Evolutionary conservation across 1,140 invertebrate species (phyloP).

Genomic region (Drosophila albomicans): DNA sequence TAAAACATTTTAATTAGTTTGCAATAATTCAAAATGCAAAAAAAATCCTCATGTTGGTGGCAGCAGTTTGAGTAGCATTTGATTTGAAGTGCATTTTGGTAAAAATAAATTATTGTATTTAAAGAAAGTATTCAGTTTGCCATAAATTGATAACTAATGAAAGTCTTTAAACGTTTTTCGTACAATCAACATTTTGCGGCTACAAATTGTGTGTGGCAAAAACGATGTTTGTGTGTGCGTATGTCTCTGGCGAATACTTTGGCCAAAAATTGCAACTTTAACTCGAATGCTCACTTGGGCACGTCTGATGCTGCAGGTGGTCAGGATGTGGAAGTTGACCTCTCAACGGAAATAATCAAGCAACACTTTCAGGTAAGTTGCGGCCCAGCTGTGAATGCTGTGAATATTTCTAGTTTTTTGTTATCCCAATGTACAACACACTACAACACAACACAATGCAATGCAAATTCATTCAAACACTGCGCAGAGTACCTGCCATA

Average conservation of each 20-base stretch:
- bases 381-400: slow-evolving; percentile 18
- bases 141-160: slow-evolving; percentile 72
- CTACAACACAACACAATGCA: slow-evolving; percentile 3
- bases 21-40: slow-evolving; percentile 12
- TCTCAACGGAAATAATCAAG: slow-evolving; percentile 85
- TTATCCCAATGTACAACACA: slow-evolving; percentile 14
- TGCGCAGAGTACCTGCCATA: slow-evolving; percentile 90
- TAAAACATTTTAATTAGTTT: slow-evolving; percentile 57
- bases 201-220: slow-evolving; percentile 35
- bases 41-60: slow-evolving; percentile 29
- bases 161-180: slow-evolving; percentile 67
- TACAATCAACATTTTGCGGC: slow-evolving; percentile 51
- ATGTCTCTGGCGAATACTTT: slow-evolving; percentile 31
- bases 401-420: slow-evolving; percentile 51
- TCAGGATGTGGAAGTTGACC: slow-evolving; percentile 84
- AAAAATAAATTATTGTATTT: slow-evolving; percentile 12
- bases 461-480: neutral
- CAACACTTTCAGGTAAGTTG: slow-evolving; percentile 84
- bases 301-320: slow-evolving; percentile 80
- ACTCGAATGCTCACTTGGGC: slow-evolving; percentile 67
- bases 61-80: slow-evolving; percentile 25
- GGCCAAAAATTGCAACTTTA: slow-evolving; percentile 48
- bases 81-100: slow-evolving; percentile 2
- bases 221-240: slow-evolving; percentile 20
- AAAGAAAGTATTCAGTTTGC: neutral